Conservation (phyloP, 2,113 vertebrate species). For the Apaloderma vittatum region DNA sequence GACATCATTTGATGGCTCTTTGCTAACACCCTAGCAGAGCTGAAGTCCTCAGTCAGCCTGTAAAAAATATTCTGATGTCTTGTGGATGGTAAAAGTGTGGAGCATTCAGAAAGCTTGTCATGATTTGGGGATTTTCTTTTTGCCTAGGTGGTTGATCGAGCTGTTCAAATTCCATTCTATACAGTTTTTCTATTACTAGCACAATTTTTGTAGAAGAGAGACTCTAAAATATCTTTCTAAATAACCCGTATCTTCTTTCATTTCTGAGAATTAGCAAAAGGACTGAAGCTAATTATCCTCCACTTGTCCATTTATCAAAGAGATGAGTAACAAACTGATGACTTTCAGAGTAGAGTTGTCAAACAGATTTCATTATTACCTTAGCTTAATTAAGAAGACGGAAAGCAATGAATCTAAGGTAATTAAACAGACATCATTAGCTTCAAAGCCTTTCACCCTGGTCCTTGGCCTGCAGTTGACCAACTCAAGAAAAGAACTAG, state of each 20-base stretch:
- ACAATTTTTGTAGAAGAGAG: neutral
- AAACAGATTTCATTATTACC: slow-evolving; percentile 60
- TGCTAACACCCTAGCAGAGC: neutral
- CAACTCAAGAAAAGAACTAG: neutral
- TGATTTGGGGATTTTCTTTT: neutral
- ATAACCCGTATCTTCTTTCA: slow-evolving; percentile 21
- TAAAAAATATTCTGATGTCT: neutral
- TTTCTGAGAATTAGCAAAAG: slow-evolving; percentile 61
- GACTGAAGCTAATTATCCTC: slow-evolving; percentile 69
- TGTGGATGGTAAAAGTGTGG: neutral
- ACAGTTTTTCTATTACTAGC: neutral
- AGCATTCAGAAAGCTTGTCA: neutral
- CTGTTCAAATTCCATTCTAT: neutral
- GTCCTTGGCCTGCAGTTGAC: neutral
- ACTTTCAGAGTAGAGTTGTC: slow-evolving; percentile 46
- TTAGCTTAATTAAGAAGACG: slow-evolving; percentile 54
- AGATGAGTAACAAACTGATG: slow-evolving; percentile 56
- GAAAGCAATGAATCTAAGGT: slow-evolving; percentile 55
- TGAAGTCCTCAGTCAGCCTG: neutral
- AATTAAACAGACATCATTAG: slow-evolving; percentile 55
- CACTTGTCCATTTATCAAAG: slow-evolving; percentile 75
- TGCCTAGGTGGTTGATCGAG: neutral
- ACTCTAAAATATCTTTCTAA: neutral
- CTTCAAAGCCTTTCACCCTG: slow-evolving; percentile 24
- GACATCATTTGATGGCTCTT: neutral